Evolutionary conservation across 2,888 invertebrate species (phyloP), one percentile per base, ranked within the genome.

Genomic region (Phengaris arion): DNA sequence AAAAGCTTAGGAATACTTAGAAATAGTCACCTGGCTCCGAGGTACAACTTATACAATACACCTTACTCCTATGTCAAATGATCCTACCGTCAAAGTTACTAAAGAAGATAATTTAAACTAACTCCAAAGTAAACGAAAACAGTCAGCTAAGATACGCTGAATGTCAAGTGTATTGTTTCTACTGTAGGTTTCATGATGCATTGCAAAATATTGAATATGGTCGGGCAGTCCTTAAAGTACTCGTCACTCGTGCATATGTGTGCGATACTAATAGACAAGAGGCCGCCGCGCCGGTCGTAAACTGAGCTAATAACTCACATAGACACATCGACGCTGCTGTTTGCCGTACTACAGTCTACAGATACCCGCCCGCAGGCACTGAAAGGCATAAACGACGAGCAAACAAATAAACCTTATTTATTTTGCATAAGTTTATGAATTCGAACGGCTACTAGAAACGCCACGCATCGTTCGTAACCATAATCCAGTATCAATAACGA

Each of bases 321-420:
- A 92, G 92, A 93, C 92, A 89, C 88, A 88, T 87, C 88, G 92
- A 89, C 92, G 92, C 92, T 91, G 87, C 83, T 83, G 88, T 85
- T 89, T 85, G 88, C 89, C 90, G 88, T 89, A 87, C 88, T 88
- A 35, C 35, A 35, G 35, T 3, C 22, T 22, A 87, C 89, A 86
- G 85, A 86, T 1, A 22, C 22, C 22, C 79, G 76, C 76, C 76
- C 77, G 69, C 79, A 80, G 79, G 78, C 76, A 78, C 82, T 79
- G 82, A 89, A 85, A 80, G 83, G 74, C 85, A 52, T 85, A 88
- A 77, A 48, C 74, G 83, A 80, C 76, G 76, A 81, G 78, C 76
- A 74, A 48, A 10, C 2, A 84, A 78, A 78, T 80, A 51, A 76
- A 81, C 82, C 81, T 83, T 87, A 84, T 55, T 6, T 1, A 8